These are phyloP conservation scores for Melinopterus prodromus DNA, from an alignment of 2,888 invertebrate genomes.

Conservation along the genomic window DNA sequence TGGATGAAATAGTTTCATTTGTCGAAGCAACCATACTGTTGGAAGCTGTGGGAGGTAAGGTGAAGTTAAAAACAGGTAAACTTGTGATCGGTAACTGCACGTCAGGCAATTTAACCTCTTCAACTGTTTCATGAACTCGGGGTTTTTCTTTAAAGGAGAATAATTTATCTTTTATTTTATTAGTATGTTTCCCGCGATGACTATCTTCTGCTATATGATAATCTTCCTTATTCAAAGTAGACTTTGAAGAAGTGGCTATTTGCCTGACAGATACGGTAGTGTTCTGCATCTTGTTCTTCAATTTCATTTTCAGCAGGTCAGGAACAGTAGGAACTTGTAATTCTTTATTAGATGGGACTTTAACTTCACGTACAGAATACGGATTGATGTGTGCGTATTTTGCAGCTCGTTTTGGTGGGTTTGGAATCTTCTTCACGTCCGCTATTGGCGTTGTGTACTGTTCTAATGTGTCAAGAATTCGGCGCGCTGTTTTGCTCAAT, in stretches of 20 bases:
- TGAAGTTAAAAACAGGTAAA: conserved; percentile 66
- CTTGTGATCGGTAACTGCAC: conserved; percentile 66
- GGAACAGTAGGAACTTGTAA: conserved; percentile 71
- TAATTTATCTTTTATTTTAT: conserved; percentile 60
- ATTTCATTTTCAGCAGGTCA: conserved; percentile 68
- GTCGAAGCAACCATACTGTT: conserved; percentile 7
- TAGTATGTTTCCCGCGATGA: conserved; percentile 54
- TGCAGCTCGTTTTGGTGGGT: conserved; percentile 53
- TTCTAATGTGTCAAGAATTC: conserved; percentile 82
- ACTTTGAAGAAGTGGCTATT: conserved; percentile 66
- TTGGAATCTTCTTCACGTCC: conserved; percentile 81
- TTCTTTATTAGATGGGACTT: conserved; percentile 57
- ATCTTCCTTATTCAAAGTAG: conserved; percentile 55
- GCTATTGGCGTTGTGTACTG: conserved; percentile 81
- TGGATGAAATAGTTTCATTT: conserved; percentile 28
- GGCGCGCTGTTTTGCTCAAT: conserved; percentile 78
- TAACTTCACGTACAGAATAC: conserved; percentile 48
- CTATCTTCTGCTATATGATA: conserved; percentile 50
- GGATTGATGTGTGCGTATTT: conserved; percentile 52
- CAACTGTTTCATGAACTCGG: conserved; percentile 53
- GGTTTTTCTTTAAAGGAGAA: conserved; percentile 49
- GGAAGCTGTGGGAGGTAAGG: conserved; percentile 44
- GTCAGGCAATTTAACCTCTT: conserved; percentile 63
- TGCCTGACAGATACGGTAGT: conserved; percentile 70
- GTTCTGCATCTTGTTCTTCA: conserved; percentile 66